Base-by-base conservation (phyloP, 2,113 vertebrate genomes). In the Dissostichus mawsoni region DNA sequence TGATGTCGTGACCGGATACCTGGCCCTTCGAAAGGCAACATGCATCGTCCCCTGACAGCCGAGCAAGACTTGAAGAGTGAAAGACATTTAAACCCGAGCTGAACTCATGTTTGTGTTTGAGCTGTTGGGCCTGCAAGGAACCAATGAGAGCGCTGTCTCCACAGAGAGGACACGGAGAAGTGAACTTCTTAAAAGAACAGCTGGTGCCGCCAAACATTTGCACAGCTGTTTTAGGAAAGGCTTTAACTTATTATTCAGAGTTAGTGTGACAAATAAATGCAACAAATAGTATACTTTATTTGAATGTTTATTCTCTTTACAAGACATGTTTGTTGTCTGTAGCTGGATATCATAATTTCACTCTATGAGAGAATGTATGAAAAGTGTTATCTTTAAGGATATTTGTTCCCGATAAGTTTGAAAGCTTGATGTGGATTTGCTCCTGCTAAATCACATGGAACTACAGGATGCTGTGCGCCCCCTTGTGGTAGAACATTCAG, bases 1-100 rank as follows among this genome's bases (percentile, higher is more conserved):
- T 0, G 98, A 99, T 33, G 97, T 98, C 4, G 93, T 99, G 65
- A 95, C 96, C 0, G 98, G 98, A 83, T 99, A 99, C 92, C 94
- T 99, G 85, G 94, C 97, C 8, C 93, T 99, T 25, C 95, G 98
- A 59, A 99, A 99, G 93, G 98, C 97, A 80, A 96, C 97, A 0
- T 98, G 97, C 87, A 96, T 98, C 2, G 98, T 99, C 65, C 96
- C 98, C 33, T 99, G 92, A 97, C 12, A 48, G 56, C 56, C 10
- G 23, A 63, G 41, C 44, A 25, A 14, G 59, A 7, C 70, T 48
- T 62, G 17, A 79, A 79, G 69, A 18, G 64, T 78, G 50, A 76
- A 80, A 68, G 14, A 0, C 41, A 29, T 72, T 79, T 18, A 29
- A 70, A 67, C 47, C 76, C 59, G 56, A 74, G 59, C 33, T 81